Base-by-base conservation (phyloP, 2,797 vertebrate species). In the Sandelia bainsii region DNA sequence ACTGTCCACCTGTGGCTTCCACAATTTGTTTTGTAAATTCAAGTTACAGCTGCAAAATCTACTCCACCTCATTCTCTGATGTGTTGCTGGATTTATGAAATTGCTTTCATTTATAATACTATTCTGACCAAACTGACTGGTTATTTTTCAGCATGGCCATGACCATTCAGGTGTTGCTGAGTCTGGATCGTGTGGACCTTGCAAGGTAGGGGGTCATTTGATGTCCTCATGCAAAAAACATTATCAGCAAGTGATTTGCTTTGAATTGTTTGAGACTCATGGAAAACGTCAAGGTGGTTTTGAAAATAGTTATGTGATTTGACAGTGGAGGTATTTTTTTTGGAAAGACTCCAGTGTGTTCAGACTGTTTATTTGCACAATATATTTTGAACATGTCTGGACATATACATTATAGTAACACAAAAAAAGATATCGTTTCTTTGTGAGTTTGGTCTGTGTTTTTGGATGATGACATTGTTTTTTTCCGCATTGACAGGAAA, bases 101-200 rank as follows among this genome's bases (percentile, higher is more conserved):
- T 52, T 61, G 10, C 6, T 54, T 16, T 61, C 3, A 6, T 32
- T 71, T 29, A 71, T 12, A 40, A 20, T 9, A 23, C 54, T 1
- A 54, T 59, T 44, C 23, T 48, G 5, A 68, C 40, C 20, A 50
- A 74, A 63, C 17, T 39, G 25, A 61, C 10, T 11, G 3, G 52
- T 50, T 59, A n/a, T 57, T 20, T 61, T 74, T 5, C 89, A 99
- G 98, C 87, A 94, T 94, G 94, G 96, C 97, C 56, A 99, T 97
- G 96, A 96, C 87, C 7, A 94, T 99, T 79, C 98, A 99, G 91
- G 94, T 97, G 17, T 91, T 97, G 19, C 93, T 99, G 81, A 97
- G 96, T 89, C 92, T 99, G 22, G 97, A 99, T 91, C 94, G 98
- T 77, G 93, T 98, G 4, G 98, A 99, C 83, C 89, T 99, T 17